A percentile compares a stretch with the other conserved stretches of the same genome.
phyloP scores from a whole-genome alignment of 92 coral and sea anemone genomes.

The Palythoa caribaeorum region DNA sequence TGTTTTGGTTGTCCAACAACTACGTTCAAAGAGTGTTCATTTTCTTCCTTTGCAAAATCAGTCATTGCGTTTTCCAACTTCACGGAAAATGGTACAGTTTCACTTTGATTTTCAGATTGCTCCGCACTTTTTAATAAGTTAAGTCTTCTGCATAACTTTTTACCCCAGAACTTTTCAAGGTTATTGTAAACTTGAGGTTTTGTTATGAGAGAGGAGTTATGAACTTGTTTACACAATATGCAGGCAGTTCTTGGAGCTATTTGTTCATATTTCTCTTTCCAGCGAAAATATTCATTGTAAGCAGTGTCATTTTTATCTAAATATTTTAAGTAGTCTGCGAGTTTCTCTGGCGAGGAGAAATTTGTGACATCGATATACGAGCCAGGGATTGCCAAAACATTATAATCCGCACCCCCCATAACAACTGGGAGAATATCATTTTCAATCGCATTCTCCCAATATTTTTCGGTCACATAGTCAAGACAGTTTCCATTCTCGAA shows the following conservation, averaged over 20 bases:
- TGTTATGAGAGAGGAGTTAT: slow-evolving; percentile 56
- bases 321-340: slow-evolving; percentile 58
- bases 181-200: slow-evolving; percentile 58
- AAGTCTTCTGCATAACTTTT: slow-evolving; percentile 47
- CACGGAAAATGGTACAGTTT: neutral
- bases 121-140: slow-evolving; percentile 25
- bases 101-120: neutral
- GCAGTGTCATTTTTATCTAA: slow-evolving; percentile 54
- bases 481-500: slow-evolving; percentile 68
- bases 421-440: slow-evolving; percentile 69
- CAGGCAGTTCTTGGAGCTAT: slow-evolving; percentile 76
- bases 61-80: slow-evolving; percentile 7
- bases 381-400: slow-evolving; percentile 57
- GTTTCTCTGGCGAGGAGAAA: slow-evolving; percentile 56
- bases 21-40: neutral
- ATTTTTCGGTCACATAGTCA: slow-evolving; percentile 71
- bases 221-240: slow-evolving; percentile 72
- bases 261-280: slow-evolving; percentile 59
- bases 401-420: slow-evolving; percentile 72
- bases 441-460: slow-evolving; percentile 72
- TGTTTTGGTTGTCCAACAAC: neutral
- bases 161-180: slow-evolving; percentile 63
- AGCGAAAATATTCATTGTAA: slow-evolving; percentile 59
- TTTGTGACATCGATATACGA: slow-evolving; percentile 69
- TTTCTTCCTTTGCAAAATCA: neutral